Conservation (phyloP, 2,797 vertebrate species). For the Falco concolor region DNA sequence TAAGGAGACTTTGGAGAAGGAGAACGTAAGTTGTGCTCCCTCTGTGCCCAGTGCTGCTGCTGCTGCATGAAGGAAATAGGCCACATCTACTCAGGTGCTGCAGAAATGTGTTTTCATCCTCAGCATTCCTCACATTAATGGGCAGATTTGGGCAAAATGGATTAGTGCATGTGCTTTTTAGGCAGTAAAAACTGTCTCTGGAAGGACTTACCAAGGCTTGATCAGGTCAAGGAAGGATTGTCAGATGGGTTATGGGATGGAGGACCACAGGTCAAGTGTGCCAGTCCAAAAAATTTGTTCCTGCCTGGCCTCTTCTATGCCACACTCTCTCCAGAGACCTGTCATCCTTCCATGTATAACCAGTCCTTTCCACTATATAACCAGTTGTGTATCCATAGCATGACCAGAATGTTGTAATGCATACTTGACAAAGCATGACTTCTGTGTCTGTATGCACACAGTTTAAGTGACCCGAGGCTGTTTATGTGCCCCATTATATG, state of each 20-base stretch:
- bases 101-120: background rate
- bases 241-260: background rate
- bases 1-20: background rate
- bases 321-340: background rate
- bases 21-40: background rate
- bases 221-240: background rate
- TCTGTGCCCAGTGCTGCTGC: background rate
- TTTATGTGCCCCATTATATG: background rate
- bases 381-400: background rate
- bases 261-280: background rate
- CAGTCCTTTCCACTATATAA: background rate
- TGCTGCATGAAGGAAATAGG: background rate
- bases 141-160: background rate
- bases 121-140: background rate
- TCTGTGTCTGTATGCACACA: rapidly evolving
- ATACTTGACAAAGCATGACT: background rate
- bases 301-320: background rate
- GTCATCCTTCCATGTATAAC: background rate
- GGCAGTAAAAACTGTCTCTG: background rate
- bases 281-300: background rate
- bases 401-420: background rate
- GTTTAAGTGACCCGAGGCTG: background rate
- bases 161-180: background rate
- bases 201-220: background rate
- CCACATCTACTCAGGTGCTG: background rate